phyloP scores from a whole-genome alignment of 2,113 vertebrate species.

The Saccopteryx leptura region DNA sequence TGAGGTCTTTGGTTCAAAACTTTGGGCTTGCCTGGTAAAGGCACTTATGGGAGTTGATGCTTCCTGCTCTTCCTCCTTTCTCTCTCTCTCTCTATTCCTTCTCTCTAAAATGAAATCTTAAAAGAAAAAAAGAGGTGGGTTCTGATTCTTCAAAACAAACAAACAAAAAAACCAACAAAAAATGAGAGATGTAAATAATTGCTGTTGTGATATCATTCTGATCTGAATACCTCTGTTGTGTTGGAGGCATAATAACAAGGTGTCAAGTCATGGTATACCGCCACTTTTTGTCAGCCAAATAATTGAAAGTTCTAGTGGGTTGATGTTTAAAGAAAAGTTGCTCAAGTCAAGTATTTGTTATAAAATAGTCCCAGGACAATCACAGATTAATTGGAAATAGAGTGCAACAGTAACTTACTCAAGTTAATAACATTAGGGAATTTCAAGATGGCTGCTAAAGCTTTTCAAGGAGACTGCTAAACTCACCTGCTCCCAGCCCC shows the following conservation, averaged over 20 bases:
- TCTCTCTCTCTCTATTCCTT: no score
- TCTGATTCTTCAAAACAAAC: no score
- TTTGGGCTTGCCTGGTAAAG: no score
- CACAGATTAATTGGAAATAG: constrained; percentile 11
- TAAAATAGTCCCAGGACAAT: neutral
- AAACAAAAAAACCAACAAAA: no score
- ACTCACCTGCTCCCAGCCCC: no score
- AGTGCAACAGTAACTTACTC: neutral
- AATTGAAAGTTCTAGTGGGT: neutral
- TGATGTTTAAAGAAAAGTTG: constrained; percentile 59
- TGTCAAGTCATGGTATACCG: constrained; percentile 61
- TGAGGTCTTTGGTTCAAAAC: no score
- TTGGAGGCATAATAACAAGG: constrained; percentile 33
- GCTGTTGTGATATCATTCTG: constrained; percentile 52
- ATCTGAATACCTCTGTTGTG: constrained; percentile 60
- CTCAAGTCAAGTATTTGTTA: neutral
- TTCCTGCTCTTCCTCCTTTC: no score
- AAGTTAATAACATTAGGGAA: neutral
- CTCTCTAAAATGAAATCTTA: no score
- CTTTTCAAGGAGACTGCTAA: no score
- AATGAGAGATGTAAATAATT: constrained; percentile 62
- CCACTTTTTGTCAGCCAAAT: constrained; percentile 56
- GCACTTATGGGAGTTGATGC: no score
- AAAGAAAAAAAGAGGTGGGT: no score
- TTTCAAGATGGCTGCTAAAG: no score